phyloP scores from a whole-genome alignment of 2,113 vertebrate genomes.

The Uria lomvia region DNA sequence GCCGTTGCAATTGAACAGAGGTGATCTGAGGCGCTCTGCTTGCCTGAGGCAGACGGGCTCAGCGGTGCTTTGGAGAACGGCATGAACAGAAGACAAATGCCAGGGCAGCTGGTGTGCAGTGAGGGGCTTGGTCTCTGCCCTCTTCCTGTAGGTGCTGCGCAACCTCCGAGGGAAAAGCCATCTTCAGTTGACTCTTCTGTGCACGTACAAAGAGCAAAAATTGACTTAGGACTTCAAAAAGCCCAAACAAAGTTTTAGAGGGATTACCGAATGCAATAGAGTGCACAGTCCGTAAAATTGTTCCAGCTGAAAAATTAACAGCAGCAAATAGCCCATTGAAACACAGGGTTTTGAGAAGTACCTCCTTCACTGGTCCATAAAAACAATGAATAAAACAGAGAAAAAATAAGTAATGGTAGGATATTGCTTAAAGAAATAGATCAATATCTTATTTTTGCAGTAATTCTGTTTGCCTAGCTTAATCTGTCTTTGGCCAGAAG shows the following conservation, averaged over 20 bases:
- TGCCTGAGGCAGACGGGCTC: not conserved
- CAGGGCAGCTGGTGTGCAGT: not conserved
- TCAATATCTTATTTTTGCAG: not conserved
- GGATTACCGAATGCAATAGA: not conserved
- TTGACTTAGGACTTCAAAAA: not conserved
- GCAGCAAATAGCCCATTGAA: not conserved
- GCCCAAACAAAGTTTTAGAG: not conserved
- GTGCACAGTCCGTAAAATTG: not conserved
- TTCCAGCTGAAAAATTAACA: not conserved
- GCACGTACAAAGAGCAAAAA: not conserved
- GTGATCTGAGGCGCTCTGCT: not conserved
- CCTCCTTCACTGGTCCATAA: not conserved
- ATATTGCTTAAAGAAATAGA: slow-evolving; percentile 2
- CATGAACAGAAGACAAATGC: not conserved
- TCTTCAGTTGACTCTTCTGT: not conserved
- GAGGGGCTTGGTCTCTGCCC: not conserved
- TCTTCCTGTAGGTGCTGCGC: not conserved
- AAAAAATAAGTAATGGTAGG: not conserved
- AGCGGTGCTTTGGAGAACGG: not conserved
- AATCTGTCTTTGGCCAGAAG: not conserved
- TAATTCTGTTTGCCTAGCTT: not conserved
- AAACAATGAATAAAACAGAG: not conserved
- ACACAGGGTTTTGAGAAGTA: not conserved
- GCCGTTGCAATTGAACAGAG: not conserved
- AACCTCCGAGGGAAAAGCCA: not conserved